These are phyloP conservation scores for Chydorus sphaericus DNA, from an alignment of 2,888 invertebrate genomes.

Conservation along the genomic window DNA sequence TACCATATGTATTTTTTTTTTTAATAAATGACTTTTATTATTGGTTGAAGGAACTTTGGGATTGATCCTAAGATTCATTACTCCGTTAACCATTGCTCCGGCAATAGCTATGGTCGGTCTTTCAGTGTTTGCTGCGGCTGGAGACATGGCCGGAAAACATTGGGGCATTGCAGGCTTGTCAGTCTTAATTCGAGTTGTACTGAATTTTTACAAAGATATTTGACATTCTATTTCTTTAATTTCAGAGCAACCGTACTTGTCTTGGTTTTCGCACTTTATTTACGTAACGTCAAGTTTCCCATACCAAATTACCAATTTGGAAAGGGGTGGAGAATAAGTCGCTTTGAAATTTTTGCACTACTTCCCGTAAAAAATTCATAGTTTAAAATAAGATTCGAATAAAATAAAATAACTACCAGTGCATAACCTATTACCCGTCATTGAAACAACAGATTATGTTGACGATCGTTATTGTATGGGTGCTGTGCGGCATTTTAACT, in stretches of 20 bases:
- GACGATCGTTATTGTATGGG: conserved; percentile 62
- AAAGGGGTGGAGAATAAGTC: conserved; percentile 38
- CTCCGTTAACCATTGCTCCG: conserved; percentile 68
- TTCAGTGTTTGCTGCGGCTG: conserved; percentile 65
- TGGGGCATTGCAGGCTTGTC: conserved; percentile 72
- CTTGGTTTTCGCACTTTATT: conserved; percentile 62
- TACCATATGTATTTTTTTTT: background rate
- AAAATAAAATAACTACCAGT: background rate
- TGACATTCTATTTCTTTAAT: conserved; percentile 15
- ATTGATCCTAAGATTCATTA: conserved; percentile 53
- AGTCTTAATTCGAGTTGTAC: too few relatives aligned
- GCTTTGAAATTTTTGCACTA: conserved; percentile 59
- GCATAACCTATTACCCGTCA: too few relatives aligned
- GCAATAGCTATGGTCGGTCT: conserved; percentile 70
- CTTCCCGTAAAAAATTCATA: conserved; percentile 47
- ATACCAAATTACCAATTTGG: conserved; percentile 41
- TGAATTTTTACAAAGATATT: background rate
- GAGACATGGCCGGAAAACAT: conserved; percentile 60
- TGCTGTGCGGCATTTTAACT: conserved; percentile 53
- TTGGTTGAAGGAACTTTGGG: conserved; percentile 49
- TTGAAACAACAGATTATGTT: conserved; percentile 45
- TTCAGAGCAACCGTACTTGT: conserved; percentile 55
- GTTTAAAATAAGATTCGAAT: background rate
- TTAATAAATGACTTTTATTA: background rate
- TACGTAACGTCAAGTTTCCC: conserved; percentile 49